Conservation (phyloP, 2,113 vertebrate genomes). For the Semicossyphus pulcher region DNA sequence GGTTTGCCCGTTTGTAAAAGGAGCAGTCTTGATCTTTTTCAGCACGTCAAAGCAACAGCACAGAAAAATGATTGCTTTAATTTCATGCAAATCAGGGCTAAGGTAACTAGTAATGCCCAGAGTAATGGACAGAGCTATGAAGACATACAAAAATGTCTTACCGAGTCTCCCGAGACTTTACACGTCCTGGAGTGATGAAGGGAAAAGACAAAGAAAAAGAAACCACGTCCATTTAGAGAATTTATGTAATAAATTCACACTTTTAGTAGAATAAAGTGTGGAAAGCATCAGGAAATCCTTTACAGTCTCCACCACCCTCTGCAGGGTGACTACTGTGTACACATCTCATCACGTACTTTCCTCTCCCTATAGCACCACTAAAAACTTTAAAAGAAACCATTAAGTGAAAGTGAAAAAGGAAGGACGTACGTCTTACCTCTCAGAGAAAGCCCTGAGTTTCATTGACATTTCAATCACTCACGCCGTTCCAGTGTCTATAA, state of each 20-base stretch:
- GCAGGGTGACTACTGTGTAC: conserved; percentile 49
- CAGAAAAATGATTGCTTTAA: not conserved
- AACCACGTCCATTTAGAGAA: not conserved
- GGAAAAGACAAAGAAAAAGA: not conserved
- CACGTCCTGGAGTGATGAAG: not conserved
- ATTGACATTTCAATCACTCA: not conserved
- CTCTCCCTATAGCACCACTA: not conserved
- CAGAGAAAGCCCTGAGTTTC: conserved; percentile 7
- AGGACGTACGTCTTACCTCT: conserved; percentile 25
- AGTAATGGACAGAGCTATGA: too few species aligned
- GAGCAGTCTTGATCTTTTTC: not conserved
- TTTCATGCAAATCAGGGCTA: not conserved
- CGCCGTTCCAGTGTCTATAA: conserved; percentile 19
- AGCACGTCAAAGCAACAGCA: not conserved
- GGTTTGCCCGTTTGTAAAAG: not conserved
- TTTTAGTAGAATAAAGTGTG: not conserved
- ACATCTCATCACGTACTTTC: conserved; percentile 44
- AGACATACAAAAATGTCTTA: not conserved
- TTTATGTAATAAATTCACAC: not conserved
- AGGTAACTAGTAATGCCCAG: not conserved
- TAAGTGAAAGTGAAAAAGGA: not conserved
- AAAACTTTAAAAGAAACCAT: not conserved
- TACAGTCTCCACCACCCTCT: conserved; percentile 55
- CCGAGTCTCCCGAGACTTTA: not conserved
- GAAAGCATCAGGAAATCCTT: conserved; percentile 66